Evolutionary conservation across 2,888 invertebrate species (phyloP), one percentile per base, ranked within the genome.

Genomic region (Chloromyia formosa): DNA sequence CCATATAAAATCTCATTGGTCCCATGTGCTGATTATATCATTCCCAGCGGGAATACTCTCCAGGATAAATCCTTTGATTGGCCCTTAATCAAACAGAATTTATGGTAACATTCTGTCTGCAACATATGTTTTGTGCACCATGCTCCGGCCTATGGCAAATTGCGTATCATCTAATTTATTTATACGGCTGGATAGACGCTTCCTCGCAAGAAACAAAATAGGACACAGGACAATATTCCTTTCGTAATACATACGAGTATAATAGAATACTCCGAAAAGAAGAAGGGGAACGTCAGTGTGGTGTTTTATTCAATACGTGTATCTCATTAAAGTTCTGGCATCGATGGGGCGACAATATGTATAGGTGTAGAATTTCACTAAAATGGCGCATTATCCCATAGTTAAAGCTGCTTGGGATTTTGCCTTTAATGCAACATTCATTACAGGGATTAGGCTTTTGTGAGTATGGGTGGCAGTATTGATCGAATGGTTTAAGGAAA

Each of bases 41-140:
- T 54, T 58, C 54, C 72, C 72, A 27, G 58, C 58, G 60, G 72
- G 58, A 14, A 42, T 60, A 58, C 58, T 42, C 40, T 27, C 72
- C 35, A 60, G 72, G 58, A 72, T 72, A 72, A 60, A 72, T 72
- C 72, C 72, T 72, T 72, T 72, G 72, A 72, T 72, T 72, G 72
- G 72, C 58, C 72, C 72, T 72, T 72, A 72, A 72, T 72, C 72
- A 72, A 72, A 72, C 60, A 45, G 72, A 72, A 72, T 72, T 72
- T 72, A 72, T 72, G 72, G 72, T 40, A 72, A 58, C 40, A 58
- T 60, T 22, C 72, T 72, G 72, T 72, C 72, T 42, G 72, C 58
- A 42, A 60, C 72, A 72, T 69, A 35, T 69, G 69, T 69, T 69
- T 56, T 54, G 56, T n/a, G 54, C 27, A 18, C 56, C 56, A 35